A percentile compares a stretch with the other conserved stretches of the same genome.
These are phyloP conservation scores for Brachyalestes nurse DNA, from an alignment of 2,797 vertebrate genomes.

Conservation along the genomic window DNA sequence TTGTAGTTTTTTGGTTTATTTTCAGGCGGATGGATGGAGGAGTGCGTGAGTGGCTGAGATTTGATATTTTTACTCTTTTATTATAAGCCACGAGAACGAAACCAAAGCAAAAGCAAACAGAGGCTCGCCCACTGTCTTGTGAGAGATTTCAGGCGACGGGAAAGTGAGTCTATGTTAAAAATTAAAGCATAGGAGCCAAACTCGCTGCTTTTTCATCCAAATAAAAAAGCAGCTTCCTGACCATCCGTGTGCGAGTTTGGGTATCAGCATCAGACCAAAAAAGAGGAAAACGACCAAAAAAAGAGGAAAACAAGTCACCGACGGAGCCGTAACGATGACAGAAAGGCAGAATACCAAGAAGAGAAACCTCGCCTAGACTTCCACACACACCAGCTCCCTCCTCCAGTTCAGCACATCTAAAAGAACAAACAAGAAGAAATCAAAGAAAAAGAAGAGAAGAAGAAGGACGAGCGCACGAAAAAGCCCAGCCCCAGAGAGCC, in stretches of 20 bases:
- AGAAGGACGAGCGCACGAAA: slow-evolving; percentile 47
- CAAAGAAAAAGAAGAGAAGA: slow-evolving; percentile 59
- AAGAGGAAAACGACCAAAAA: not conserved
- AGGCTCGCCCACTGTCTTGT: slow-evolving; percentile 24
- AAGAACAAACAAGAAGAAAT: slow-evolving; percentile 43
- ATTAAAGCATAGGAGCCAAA: not conserved
- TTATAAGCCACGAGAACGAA: slow-evolving; percentile 63
- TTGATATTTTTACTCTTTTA: slow-evolving; percentile 14
- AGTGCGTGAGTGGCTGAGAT: slow-evolving; percentile 47
- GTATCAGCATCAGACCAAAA: slow-evolving; percentile 32
- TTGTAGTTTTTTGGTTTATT: slow-evolving; percentile 35
- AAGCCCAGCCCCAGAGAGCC: slow-evolving; percentile 46
- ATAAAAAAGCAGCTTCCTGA: slow-evolving; percentile 27
- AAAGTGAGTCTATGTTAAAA: not conserved
- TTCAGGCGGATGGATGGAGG: slow-evolving; percentile 60
- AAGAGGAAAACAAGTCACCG: not conserved
- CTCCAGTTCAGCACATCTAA: slow-evolving; percentile 51
- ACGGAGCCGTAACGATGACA: slow-evolving; percentile 39
- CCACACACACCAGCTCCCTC: slow-evolving; percentile 35
- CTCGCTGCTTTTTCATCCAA: not conserved
- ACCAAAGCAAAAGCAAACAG: slow-evolving; percentile 51
- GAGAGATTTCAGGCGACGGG: not conserved
- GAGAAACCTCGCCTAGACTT: slow-evolving; percentile 39
- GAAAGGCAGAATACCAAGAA: slow-evolving; percentile 51
- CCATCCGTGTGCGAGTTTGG: slow-evolving; percentile 57